Conservation (phyloP, 2,113 vertebrate species). For the Rattus rattus region DNA sequence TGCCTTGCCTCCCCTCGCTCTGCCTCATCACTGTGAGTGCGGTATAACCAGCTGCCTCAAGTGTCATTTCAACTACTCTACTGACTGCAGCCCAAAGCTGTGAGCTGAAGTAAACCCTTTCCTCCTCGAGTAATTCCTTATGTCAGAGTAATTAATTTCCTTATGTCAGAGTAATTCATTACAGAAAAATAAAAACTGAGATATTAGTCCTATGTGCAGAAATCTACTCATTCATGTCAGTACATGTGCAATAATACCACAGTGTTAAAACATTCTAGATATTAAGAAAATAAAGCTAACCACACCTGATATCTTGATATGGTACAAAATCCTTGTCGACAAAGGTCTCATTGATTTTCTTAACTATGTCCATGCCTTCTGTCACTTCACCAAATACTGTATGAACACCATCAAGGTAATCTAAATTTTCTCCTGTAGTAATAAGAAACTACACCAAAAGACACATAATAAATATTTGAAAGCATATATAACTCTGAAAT, state of each 20-base stretch:
- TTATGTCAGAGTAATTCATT: not conserved
- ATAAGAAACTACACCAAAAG: constrained; percentile 93
- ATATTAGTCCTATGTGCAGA: not conserved
- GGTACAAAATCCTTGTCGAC: constrained; percentile 97
- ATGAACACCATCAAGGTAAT: constrained; percentile 97
- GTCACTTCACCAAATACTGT: constrained; percentile 98
- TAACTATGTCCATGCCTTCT: constrained; percentile 95
- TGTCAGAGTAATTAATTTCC: not conserved
- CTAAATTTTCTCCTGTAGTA: constrained; percentile 94
- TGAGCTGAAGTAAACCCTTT: not conserved
- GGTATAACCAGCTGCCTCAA: not conserved
- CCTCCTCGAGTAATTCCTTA: not conserved
- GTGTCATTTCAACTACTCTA: not conserved
- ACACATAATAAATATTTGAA: constrained; percentile 57
- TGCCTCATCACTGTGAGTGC: not conserved
- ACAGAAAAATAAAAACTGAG: not conserved
- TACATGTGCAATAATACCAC: not conserved
- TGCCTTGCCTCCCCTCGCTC: no score
- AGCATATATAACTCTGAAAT: not conserved
- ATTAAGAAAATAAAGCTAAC: constrained; percentile 33
- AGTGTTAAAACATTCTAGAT: constrained; percentile 22
- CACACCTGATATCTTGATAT: constrained; percentile 96
- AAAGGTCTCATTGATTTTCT: constrained; percentile 96
- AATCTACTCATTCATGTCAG: not conserved
- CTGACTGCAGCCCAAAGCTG: not conserved